Evolutionary conservation across 2,797 vertebrate species (phyloP), one percentile per base, ranked within the genome.

Genomic region (Spea hammondii): DNA sequence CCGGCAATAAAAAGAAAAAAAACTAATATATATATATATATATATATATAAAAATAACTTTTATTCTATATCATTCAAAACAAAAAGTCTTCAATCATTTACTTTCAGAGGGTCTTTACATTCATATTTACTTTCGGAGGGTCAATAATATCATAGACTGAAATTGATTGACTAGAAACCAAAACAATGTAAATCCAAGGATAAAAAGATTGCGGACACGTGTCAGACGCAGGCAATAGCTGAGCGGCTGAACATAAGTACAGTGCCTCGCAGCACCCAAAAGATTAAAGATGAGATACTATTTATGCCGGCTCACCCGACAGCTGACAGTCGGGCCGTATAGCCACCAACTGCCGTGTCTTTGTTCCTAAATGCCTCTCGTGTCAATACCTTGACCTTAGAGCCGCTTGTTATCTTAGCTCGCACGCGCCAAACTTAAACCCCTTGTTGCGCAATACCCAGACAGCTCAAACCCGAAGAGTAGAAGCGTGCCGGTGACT

Each of bases 201-300:
- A 57, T 13, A 57, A 13, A 57, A 53, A 53, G 51, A 53, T 53
- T 1, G 10, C 51, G 51, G 51, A 11, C 6, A 53, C 51, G 87
- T 86, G 86, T 88, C 83, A 86, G 48, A 85, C 87, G 88, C 85
- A 88, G 88, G 88, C 88, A 87, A 82, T 76, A 82, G 86, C 89
- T 89, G 90, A 91, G 81, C 86, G 86, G 87, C 90, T 90, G 90
- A 88, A 88, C 70, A 86, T 90, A 90, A 92, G 91, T 89, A 87
- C 87, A 88, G 86, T 92, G 92, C 90, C 90, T 91, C 91, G 87
- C 89, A 90, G 88, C 89, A 90, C 88, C 87, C 86, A 86, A 87
- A 90, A 93, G 92, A 93, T 93, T 92, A 93, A 92, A 93, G 92
- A 87, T 85, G 85, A 88, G 86, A 88, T 91, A 91, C 93, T 93